Percentiles rank a stretch among this genome's conserved stretches.
Conservation (phyloP, 2,797 vertebrate species). For the Anabacerthia variegaticeps region DNA sequence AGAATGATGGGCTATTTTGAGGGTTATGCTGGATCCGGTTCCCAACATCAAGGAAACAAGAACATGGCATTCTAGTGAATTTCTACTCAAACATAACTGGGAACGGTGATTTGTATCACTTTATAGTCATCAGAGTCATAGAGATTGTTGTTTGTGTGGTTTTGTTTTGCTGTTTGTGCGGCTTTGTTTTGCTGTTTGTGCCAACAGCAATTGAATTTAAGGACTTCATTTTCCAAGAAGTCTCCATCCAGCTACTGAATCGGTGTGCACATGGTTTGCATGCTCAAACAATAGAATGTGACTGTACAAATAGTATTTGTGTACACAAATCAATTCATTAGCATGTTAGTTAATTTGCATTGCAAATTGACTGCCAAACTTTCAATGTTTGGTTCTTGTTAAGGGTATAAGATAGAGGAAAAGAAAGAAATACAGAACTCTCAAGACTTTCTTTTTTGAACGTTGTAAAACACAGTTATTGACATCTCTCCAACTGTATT, state of each 20-base stretch:
- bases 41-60: constrained; percentile 5
- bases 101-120: constrained; percentile 25
- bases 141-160: constrained; percentile 6
- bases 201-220: constrained; percentile 51
- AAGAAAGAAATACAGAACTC: background rate
- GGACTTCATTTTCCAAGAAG: constrained; percentile 39
- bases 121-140: constrained; percentile 5
- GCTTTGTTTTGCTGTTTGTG: constrained; percentile 16
- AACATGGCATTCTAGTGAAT: background rate
- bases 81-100: background rate
- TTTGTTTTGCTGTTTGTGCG: constrained; percentile 17
- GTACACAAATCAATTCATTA: constrained; percentile 44
- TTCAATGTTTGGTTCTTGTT: constrained; percentile 2
- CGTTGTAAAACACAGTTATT: background rate
- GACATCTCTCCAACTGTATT: background rate
- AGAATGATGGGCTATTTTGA: constrained; percentile 50
- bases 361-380: constrained; percentile 4
- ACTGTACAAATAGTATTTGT: constrained; percentile 20
- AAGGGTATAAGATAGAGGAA: background rate
- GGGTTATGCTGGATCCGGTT: constrained; percentile 11
- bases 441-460: background rate
- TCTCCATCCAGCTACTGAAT: constrained; percentile 41
- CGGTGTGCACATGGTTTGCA: background rate
- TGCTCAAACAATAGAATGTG: constrained; percentile 28
- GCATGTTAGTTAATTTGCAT: constrained; percentile 7